Percentiles rank a stretch among this genome's conserved stretches.
These are phyloP conservation scores for Synanthedon andrenaeformis DNA, from an alignment of 2,888 invertebrate genomes.

Conservation along the genomic window DNA sequence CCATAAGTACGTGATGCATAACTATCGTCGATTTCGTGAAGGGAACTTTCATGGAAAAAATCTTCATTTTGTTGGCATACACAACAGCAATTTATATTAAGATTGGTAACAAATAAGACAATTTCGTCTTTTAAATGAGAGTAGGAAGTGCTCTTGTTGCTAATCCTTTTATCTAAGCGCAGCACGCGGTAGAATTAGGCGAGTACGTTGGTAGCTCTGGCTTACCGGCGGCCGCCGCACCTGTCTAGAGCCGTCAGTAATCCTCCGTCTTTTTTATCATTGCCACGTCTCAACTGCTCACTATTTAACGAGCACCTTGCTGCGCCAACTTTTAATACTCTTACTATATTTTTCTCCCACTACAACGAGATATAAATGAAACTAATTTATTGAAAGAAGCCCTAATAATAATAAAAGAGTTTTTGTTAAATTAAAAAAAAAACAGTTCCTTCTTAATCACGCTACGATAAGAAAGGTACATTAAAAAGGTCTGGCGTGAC, in stretches of 20 bases:
- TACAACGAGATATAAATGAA: neutral
- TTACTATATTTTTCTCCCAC: neutral
- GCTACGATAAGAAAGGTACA: constrained; percentile 62
- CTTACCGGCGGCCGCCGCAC: constrained; percentile 27
- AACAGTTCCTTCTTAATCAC: constrained; percentile 41
- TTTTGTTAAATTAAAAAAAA: neutral
- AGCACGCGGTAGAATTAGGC: constrained; percentile 40
- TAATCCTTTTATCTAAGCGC: constrained; percentile 58
- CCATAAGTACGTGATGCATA: no score
- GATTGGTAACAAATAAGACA: no score
- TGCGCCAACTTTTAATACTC: constrained; percentile 16
- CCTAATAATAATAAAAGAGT: neutral
- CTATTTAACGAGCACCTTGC: constrained; percentile 34
- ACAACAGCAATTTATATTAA: no score
- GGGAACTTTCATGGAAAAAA: neutral
- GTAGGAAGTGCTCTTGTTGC: constrained; percentile 23
- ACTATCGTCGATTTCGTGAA: no score
- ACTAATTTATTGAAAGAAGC: neutral
- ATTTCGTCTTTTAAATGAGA: no score
- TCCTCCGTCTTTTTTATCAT: constrained; percentile 37
- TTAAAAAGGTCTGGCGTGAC: constrained; percentile 72
- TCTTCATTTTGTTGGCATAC: constrained; percentile 1
- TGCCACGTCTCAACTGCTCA: constrained; percentile 27
- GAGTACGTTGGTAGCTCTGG: constrained; percentile 19
- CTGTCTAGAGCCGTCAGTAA: constrained; percentile 33